Conservation (phyloP, 2,113 vertebrate genomes). For the Protobothrops mucrosquamatus region DNA sequence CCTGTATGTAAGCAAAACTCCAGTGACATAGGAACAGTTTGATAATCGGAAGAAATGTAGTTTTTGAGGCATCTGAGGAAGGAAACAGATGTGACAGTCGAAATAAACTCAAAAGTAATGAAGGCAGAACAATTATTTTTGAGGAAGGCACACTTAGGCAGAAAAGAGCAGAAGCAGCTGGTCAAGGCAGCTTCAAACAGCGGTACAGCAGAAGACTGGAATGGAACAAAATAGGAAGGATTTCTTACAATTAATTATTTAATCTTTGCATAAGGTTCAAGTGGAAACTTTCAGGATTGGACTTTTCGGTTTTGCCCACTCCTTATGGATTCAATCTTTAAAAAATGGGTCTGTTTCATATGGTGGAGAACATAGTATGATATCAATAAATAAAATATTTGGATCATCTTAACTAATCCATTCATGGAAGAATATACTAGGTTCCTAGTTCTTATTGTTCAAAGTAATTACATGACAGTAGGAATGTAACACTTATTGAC, state of each 20-base stretch:
- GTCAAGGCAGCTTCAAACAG: rapidly evolving
- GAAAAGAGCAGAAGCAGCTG: neutral
- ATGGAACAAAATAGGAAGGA: neutral
- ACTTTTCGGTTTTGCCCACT: neutral
- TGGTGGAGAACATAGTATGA: neutral
- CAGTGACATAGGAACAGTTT: neutral
- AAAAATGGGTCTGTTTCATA: neutral
- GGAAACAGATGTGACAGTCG: neutral
- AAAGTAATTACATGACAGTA: neutral
- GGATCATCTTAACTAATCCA: neutral
- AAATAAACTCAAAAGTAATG: neutral
- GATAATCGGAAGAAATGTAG: neutral
- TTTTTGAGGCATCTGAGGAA: neutral
- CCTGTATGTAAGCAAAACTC: neutral
- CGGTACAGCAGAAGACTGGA: neutral
- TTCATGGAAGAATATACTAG: neutral
- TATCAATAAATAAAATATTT: neutral
- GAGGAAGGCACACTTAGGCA: neutral
- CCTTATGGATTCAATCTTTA: neutral
- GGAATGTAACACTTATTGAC: neutral
- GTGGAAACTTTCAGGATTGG: neutral
- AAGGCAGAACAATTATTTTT: neutral
- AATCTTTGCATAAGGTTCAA: neutral
- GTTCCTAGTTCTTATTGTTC: neutral
- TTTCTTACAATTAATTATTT: neutral